Evolutionary conservation across 2,113 vertebrate genomes (phyloP), one percentile per base, ranked within the genome.

Genomic region (Tragelaphus strepsiceros): DNA sequence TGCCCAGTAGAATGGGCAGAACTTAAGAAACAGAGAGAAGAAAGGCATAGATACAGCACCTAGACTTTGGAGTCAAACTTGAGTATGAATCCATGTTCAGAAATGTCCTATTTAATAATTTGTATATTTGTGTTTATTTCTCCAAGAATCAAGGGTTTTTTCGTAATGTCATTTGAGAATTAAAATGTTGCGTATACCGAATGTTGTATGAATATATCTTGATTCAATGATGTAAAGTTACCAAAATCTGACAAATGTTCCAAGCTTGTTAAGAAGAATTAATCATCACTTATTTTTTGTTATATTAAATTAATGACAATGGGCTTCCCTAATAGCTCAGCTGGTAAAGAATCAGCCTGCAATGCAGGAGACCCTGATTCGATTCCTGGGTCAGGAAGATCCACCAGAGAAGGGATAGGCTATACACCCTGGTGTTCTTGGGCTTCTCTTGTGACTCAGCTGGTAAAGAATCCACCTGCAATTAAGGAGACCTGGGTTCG

Each of bases 21-120:
- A n/a, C 5, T 0, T 53, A 28, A 35, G 15, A 28, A 82, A 81
- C 1, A 74, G 24, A 49, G n/a, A 77, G 30, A 78, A 74, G n/a
- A 32, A 0, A 49, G 32, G 16, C 2, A 51, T 2, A 67, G 7
- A 22, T 7, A 1, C 26, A n/a, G 3, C 2, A 28, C 5, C 43
- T 82, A 59, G 19, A 53, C 3, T 11, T 81, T 85, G 32, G 21
- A 39, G 7, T 56, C 0, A 77, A 59, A 59, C 9, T 2, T 62
- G 6, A 61, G 3, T 15, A 77, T 46, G 9, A 91, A 35, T 58
- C 6, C 21, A 67, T 56, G 2, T 19, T 49, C 17, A 43, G 21
- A 83, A 39, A 89, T 61, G 26, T 26, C 22, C 13, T 59, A 7
- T 81, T 83, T 67, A 28, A 88, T 26, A 6, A 30, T 58, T 22